Conservation (phyloP, 1,140 invertebrate genomes). For the Gonioctena quinquepunctata region DNA sequence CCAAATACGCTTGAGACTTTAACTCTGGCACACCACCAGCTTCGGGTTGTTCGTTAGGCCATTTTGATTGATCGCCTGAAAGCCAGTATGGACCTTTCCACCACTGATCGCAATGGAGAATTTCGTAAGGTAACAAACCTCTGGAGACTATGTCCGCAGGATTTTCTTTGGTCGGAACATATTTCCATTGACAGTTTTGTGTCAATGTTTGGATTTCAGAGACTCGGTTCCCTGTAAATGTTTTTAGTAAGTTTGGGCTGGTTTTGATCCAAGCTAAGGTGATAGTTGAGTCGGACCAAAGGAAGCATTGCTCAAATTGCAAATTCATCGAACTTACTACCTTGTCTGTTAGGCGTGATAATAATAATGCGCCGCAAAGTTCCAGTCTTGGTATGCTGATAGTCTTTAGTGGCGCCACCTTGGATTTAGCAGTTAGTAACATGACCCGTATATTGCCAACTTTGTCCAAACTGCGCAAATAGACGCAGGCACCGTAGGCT, state of each 20-base stretch:
- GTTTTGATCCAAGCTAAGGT: conserved; percentile 33
- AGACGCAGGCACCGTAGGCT: conserved; percentile 50
- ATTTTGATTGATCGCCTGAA: neutral
- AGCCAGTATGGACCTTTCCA: neutral
- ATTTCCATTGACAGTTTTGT: conserved; percentile 4
- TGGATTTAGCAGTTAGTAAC: neutral
- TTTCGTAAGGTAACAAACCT: neutral
- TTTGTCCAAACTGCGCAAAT: conserved; percentile 27
- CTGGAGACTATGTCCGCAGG: conserved; percentile 12
- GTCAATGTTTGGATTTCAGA: conserved; percentile 20
- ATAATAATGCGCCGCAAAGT: conserved; percentile 15
- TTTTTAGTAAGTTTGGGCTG: conserved; percentile 40
- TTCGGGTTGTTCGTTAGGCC: neutral
- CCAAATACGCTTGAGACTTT: neutral
- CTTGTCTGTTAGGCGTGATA: neutral
- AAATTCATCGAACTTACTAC: neutral
- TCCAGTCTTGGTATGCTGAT: conserved; percentile 14
- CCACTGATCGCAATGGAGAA: neutral
- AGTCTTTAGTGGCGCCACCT: conserved; percentile 15
- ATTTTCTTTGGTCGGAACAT: conserved; percentile 17
- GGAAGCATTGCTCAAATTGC: neutral
- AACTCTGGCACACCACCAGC: neutral
- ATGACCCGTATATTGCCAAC: neutral
- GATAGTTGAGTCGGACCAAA: conserved; percentile 13
- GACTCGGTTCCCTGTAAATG: conserved; percentile 24